A percentile compares a stretch with the other conserved stretches of the same genome.
Conservation (phyloP, 2,797 vertebrate genomes). For the Gymnoscopelus braueri region DNA sequence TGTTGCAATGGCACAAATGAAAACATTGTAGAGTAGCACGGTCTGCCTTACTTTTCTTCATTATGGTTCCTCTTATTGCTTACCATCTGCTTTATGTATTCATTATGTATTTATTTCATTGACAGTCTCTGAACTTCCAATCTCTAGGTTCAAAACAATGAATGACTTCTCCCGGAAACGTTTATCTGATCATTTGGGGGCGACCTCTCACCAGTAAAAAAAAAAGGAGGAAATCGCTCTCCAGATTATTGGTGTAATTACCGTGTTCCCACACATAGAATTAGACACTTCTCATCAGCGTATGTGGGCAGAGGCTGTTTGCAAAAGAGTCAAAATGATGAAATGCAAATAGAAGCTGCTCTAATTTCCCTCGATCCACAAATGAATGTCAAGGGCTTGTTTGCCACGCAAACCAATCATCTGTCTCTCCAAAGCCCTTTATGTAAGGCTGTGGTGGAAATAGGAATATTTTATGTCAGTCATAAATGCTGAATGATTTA, state of each 20-base stretch:
- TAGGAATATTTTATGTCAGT: constrained; percentile 52
- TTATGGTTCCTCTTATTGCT: constrained; percentile 13
- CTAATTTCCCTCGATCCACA: constrained; percentile 43
- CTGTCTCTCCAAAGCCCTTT: constrained; percentile 51
- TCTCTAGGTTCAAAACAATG: constrained; percentile 30
- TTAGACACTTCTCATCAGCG: constrained; percentile 46
- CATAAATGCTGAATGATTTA: constrained; percentile 7
- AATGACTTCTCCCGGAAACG: constrained; percentile 14
- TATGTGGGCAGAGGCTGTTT: constrained; percentile 25
- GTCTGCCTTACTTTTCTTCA: constrained; percentile 15
- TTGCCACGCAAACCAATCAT: constrained; percentile 53
- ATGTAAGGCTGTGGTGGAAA: constrained; percentile 40
- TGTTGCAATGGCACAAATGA: constrained; percentile 16
- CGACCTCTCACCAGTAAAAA: constrained; percentile 3
- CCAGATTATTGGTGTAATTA: constrained; percentile 58
- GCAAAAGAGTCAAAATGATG: constrained; percentile 37
- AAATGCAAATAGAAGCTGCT: constrained; percentile 53
- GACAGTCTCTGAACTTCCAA: constrained; percentile 41
- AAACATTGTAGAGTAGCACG: constrained; percentile 5
- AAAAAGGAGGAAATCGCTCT: constrained; percentile 31
- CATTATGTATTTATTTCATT: constrained; percentile 48
- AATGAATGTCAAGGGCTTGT: constrained; percentile 61
- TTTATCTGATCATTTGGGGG: constrained; percentile 55
- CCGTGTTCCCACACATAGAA: constrained; percentile 48
- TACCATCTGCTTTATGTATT: too few species aligned